These are phyloP conservation scores for Maconellicoccus hirsutus DNA, from an alignment of 1,140 invertebrate species.

Conservation along the genomic window DNA sequence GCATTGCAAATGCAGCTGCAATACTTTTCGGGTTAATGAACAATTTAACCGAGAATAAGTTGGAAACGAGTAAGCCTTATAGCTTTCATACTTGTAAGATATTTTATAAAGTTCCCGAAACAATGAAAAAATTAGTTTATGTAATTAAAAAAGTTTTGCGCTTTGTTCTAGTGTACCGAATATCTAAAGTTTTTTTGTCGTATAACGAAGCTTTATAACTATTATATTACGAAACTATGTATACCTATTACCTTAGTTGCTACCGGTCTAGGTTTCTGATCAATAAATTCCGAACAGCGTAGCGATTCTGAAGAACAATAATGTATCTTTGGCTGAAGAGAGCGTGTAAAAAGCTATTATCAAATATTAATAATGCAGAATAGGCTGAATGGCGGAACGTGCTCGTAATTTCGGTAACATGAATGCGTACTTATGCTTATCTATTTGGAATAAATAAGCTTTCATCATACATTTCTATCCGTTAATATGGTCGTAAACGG, in stretches of 20 bases:
- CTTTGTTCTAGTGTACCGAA: too few species aligned
- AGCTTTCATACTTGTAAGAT: too few species aligned
- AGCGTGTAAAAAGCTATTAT: conserved; percentile 9
- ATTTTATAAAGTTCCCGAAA: too few species aligned
- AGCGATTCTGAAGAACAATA: background rate
- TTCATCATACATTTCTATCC: background rate
- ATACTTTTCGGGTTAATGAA: too few species aligned
- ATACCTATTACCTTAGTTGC: background rate
- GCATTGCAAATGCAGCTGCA: too few species aligned
- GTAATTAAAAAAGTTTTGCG: too few species aligned
- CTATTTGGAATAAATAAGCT: background rate
- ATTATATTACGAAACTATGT: too few species aligned
- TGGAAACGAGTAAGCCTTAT: too few species aligned
- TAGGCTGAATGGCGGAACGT: conserved; percentile 2
- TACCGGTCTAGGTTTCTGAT: background rate
- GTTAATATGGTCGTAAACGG: background rate
- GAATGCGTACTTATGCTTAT: background rate
- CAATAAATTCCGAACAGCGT: background rate
- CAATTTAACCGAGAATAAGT: too few species aligned
- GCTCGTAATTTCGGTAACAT: background rate
- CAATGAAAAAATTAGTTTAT: too few species aligned
- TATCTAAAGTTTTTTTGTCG: too few species aligned
- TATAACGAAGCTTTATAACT: too few species aligned
- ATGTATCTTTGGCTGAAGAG: background rate
- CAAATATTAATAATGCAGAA: conserved; percentile 10